phyloP scores from a whole-genome alignment of 1,140 invertebrate genomes.

The Solenopsis fugax region DNA sequence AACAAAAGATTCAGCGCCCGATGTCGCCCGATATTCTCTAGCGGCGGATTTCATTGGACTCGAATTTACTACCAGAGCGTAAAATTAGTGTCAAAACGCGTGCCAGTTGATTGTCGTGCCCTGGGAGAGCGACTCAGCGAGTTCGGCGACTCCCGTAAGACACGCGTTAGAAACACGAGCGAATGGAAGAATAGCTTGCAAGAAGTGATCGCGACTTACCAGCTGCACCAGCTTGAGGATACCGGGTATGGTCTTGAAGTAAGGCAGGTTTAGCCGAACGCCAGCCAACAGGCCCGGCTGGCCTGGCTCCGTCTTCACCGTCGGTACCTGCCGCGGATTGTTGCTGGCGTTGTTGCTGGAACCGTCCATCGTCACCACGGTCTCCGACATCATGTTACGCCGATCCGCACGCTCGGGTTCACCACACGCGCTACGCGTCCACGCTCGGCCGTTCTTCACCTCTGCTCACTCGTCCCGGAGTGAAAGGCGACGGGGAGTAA shows the following conservation, averaged over 20 bases:
- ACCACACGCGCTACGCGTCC: not conserved
- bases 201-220: conserved; percentile 80
- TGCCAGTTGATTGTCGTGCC: not conserved
- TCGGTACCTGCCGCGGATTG: conserved; percentile 77
- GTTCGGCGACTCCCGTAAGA: too few relatives aligned
- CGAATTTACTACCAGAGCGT: not conserved
- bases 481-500: conserved; percentile 63
- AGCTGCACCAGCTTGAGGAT: conserved; percentile 87
- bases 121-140: too few relatives aligned
- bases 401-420: conserved; percentile 51
- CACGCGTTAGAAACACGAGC: not conserved
- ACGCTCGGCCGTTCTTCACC: conserved; percentile 1
- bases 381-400: conserved; percentile 84
- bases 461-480: conserved; percentile 27
- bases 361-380: conserved; percentile 81
- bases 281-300: conserved; percentile 79
- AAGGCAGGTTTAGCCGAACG: conserved; percentile 84
- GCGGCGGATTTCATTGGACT: not conserved
- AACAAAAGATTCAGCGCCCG: not conserved
- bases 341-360: conserved; percentile 79
- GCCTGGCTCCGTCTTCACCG: conserved; percentile 80
- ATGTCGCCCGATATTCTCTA: not conserved
- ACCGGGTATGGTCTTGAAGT: conserved; percentile 87
- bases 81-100: conserved; percentile 5
- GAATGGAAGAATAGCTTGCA: not conserved